Conservation (phyloP, 1,140 invertebrate genomes). For the Drosophila paulistorum region DNA sequence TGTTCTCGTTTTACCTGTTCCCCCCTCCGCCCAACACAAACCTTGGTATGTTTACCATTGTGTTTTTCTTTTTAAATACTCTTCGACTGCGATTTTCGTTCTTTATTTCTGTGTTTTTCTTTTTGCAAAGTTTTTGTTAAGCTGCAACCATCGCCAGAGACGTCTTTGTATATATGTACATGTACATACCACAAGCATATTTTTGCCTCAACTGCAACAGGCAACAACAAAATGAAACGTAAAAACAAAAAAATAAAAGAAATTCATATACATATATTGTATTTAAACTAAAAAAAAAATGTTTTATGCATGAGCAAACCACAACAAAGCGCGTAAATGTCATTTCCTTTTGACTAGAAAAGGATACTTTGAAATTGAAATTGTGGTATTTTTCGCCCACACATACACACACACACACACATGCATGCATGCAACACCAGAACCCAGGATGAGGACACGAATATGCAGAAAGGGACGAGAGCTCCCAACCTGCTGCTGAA, state of each 20-base stretch:
- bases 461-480: background rate
- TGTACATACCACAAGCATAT: conserved; percentile 43
- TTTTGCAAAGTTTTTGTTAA: conserved; percentile 49
- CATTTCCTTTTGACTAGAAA: conserved; percentile 78
- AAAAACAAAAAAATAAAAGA: conserved; percentile 18
- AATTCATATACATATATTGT: conserved; percentile 47
- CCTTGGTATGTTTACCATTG: conserved; percentile 5
- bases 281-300: conserved; percentile 69
- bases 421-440: background rate
- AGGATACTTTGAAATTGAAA: conserved; percentile 82
- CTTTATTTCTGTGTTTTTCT: conserved; percentile 42
- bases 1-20: background rate
- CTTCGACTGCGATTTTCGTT: conserved; percentile 41
- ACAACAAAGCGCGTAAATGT: conserved; percentile 82
- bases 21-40: background rate
- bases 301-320: conserved; percentile 79
- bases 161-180: conserved; percentile 22
- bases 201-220: conserved; percentile 29
- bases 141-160: conserved; percentile 32
- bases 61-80: conserved; percentile 18
- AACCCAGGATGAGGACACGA: conserved; percentile 8
- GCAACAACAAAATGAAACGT: conserved; percentile 29
- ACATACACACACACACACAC: conserved; percentile 26
- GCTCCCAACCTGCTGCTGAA: conserved; percentile 8
- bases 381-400: conserved; percentile 70